phyloP scores from a whole-genome alignment of 2,113 vertebrate genomes.

The Psammodynastes pulverulentus region DNA sequence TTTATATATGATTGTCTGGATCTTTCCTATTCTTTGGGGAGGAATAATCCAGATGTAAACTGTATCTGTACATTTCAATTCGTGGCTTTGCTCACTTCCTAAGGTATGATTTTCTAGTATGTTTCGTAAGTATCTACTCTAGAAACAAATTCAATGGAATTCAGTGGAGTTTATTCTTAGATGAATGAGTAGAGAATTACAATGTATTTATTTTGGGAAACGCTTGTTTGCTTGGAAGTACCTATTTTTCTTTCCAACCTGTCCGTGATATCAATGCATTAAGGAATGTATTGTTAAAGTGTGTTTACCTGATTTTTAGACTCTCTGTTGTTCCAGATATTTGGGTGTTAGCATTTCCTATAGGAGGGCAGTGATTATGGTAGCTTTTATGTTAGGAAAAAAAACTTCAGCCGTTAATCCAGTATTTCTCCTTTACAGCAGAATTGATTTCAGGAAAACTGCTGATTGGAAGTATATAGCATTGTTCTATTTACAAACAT shows the following conservation, averaged over 20 bases:
- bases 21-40: not conserved
- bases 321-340: slow-evolving; percentile 13
- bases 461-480: slow-evolving; percentile 43
- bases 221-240: not conserved
- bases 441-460: slow-evolving; percentile 6
- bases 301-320: not conserved
- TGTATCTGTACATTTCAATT: not conserved
- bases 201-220: not conserved
- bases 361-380: too few relatives aligned
- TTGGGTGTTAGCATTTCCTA: not conserved
- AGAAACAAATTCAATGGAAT: not conserved
- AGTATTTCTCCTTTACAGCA: slow-evolving; percentile 33
- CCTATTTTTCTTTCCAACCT: not conserved
- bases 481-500: slow-evolving; percentile 56
- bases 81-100: fast-evolving
- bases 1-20: not conserved
- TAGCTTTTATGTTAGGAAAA: not conserved
- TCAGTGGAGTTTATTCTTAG: not conserved
- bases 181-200: not conserved
- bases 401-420: not conserved
- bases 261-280: not conserved
- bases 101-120: not conserved
- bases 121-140: not conserved
- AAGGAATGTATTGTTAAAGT: not conserved
- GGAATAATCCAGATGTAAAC: not conserved